Evolutionary conservation across 2,888 invertebrate genomes (phyloP).

Genomic region (Tetranychus truncatus): DNA sequence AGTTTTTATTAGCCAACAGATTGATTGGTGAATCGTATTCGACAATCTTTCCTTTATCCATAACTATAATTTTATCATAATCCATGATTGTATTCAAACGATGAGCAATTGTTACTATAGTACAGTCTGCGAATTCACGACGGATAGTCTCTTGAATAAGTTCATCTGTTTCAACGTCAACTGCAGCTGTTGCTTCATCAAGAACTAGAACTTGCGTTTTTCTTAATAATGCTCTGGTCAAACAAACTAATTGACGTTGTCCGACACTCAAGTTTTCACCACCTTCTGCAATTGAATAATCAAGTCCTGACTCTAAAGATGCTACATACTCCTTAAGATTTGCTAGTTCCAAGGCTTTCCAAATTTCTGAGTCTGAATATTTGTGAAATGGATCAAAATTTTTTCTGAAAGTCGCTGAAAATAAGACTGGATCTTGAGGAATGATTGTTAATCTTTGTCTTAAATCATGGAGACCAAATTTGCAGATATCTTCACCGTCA

Average conservation of each 20-base stretch:
- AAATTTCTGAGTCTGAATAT: slow-evolving; percentile 54
- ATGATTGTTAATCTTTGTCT: slow-evolving; percentile 36
- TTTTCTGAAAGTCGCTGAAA: slow-evolving; percentile 56
- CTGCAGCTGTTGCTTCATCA: slow-evolving; percentile 26
- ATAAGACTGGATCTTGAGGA: slow-evolving; percentile 52
- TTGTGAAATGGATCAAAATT: slow-evolving; percentile 75
- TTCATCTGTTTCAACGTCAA: slow-evolving; percentile 35
- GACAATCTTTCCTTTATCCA: slow-evolving; percentile 24
- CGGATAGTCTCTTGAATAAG: slow-evolving; percentile 34
- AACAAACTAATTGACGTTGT: slow-evolving; percentile 68
- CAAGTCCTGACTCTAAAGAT: slow-evolving; percentile 46
- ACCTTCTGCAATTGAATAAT: slow-evolving; percentile 50
- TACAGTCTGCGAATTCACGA: slow-evolving; percentile 32
- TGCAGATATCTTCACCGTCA: slow-evolving; percentile 34
- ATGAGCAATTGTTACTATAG: slow-evolving; percentile 35
- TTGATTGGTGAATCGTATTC: slow-evolving; percentile 25
- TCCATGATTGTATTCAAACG: slow-evolving; percentile 37
- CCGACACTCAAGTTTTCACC: slow-evolving; percentile 71
- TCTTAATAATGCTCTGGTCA: slow-evolving; percentile 66
- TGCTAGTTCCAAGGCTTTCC: slow-evolving; percentile 64
- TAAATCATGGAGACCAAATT: slow-evolving; percentile 44
- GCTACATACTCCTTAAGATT: slow-evolving; percentile 50
- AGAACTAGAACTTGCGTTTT: slow-evolving; percentile 52
- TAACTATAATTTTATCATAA: slow-evolving; percentile 49
- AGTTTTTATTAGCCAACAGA: slow-evolving; percentile 23